Conservation (phyloP, 2,113 vertebrate genomes). For the Oceanites oceanicus region DNA sequence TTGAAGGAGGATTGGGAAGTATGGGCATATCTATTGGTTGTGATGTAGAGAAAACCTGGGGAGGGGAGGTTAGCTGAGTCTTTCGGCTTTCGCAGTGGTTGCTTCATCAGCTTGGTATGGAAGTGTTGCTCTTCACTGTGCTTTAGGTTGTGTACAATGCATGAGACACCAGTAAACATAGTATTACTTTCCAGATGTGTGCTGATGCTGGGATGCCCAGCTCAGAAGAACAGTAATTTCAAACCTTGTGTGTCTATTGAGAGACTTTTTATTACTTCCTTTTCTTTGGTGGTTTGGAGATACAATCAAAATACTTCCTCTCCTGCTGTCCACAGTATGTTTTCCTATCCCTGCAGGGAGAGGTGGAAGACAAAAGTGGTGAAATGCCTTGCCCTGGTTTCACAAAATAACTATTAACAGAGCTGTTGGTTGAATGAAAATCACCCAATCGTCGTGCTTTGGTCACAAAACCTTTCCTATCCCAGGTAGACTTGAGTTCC, state of each 20-base stretch:
- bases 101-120: background rate
- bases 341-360: background rate
- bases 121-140: background rate
- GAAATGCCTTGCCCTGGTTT: background rate
- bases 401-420: background rate
- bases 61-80: background rate
- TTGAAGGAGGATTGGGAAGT: background rate
- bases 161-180: background rate
- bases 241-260: background rate
- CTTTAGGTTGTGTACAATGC: background rate
- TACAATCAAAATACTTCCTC: background rate
- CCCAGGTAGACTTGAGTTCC: background rate
- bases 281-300: background rate
- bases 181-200: background rate
- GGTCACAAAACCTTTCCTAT: background rate
- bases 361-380: background rate
- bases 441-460: background rate
- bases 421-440: background rate
- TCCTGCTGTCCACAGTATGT: background rate
- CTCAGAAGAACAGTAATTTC: background rate
- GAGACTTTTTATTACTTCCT: background rate
- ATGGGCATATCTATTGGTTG: background rate
- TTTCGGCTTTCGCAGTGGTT: background rate
- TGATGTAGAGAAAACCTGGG: rapidly evolving
- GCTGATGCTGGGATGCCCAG: background rate